These are phyloP conservation scores for Ischnus inquisitorius DNA, from an alignment of 2,888 invertebrate genomes.

Conservation along the genomic window DNA sequence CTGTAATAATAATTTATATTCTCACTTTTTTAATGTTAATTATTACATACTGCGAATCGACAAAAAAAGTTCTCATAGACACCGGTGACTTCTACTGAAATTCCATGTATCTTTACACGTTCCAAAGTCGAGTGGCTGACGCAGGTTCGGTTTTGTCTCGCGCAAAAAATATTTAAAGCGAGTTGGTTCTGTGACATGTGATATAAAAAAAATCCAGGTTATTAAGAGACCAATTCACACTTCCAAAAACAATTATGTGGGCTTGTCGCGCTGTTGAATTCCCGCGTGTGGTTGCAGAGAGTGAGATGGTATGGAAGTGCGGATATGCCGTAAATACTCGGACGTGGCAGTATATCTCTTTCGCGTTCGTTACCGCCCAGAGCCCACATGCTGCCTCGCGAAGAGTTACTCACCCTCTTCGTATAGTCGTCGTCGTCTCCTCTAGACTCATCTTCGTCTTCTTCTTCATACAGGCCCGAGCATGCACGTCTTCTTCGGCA, in stretches of 20 bases:
- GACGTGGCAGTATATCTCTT: slow-evolving; percentile 84
- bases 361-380: slow-evolving; percentile 83
- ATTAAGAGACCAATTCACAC: slow-evolving; percentile 82
- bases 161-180: neutral
- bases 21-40: too few relatives aligned
- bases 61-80: too few relatives aligned
- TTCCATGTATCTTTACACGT: too few relatives aligned
- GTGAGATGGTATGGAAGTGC: slow-evolving; percentile 73
- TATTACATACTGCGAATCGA: too few relatives aligned
- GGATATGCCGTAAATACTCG: slow-evolving; percentile 85
- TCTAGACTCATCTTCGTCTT: slow-evolving; percentile 61
- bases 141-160: neutral
- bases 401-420: slow-evolving; percentile 55
- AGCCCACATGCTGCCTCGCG: slow-evolving; percentile 83
- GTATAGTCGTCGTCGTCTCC: slow-evolving; percentile 34
- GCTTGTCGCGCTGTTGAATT: slow-evolving; percentile 78
- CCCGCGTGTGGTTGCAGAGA: slow-evolving; percentile 76
- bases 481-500: slow-evolving; percentile 65
- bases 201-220: slow-evolving; percentile 68
- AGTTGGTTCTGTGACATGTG: neutral
- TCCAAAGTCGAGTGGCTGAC: too few relatives aligned
- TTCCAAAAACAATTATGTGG: slow-evolving; percentile 84
- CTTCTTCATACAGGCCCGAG: slow-evolving; percentile 34
- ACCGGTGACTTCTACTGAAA: too few relatives aligned
- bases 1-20: too few relatives aligned